These are phyloP conservation scores for Setipinna tenuifilis DNA, from an alignment of 2,797 vertebrate genomes.

Conservation along the genomic window DNA sequence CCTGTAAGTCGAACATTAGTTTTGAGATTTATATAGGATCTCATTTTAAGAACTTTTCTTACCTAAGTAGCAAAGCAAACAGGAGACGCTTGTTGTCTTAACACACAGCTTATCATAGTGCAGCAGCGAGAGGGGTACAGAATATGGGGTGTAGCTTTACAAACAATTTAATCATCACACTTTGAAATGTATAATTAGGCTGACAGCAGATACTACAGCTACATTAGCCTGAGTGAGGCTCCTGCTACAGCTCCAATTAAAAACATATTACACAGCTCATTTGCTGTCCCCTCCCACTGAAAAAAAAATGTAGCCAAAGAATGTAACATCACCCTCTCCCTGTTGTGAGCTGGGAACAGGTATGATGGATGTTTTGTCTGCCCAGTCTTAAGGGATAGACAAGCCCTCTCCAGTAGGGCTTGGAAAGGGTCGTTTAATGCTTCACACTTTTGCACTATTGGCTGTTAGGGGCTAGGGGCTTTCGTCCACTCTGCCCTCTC, in stretches of 20 bases:
- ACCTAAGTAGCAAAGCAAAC: neutral
- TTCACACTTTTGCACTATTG: constrained; percentile 39
- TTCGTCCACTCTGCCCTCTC: constrained; percentile 38
- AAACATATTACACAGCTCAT: constrained; percentile 48
- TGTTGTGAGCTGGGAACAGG: constrained; percentile 3
- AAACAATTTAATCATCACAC: constrained; percentile 21
- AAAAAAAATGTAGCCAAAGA: constrained; percentile 25
- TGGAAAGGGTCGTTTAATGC: constrained; percentile 44
- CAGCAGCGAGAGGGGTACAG: neutral
- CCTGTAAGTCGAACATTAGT: neutral
- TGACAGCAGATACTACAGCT: constrained; percentile 21
- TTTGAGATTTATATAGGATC: neutral
- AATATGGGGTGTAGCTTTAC: constrained; percentile 26
- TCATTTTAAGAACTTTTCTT: neutral
- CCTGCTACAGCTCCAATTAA: constrained; percentile 36
- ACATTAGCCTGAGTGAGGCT: neutral
- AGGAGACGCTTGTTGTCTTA: neutral
- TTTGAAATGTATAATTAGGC: constrained; percentile 23
- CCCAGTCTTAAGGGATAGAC: neutral
- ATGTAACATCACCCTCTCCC: constrained; percentile 31
- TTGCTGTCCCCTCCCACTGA: constrained; percentile 42
- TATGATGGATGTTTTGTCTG: constrained; percentile 37
- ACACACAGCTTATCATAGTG: neutral
- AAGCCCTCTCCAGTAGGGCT: neutral
- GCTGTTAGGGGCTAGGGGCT: constrained; percentile 43